Conservation (phyloP, 1,140 invertebrate species). For the Drosophila hydei region DNA sequence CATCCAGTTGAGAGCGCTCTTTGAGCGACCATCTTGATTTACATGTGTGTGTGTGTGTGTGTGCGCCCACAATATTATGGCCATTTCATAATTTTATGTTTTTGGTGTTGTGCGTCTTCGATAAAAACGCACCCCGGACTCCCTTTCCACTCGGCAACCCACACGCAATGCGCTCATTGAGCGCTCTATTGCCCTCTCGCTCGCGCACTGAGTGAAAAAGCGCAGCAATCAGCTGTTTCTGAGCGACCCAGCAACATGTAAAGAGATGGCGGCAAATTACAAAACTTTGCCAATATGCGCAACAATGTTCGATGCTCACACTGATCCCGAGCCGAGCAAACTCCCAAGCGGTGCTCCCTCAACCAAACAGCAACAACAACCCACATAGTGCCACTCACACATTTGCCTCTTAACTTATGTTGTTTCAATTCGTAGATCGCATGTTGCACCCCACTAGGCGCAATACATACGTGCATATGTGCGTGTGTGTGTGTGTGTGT, state of each 20-base stretch:
- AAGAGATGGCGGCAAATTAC: slow-evolving; percentile 28
- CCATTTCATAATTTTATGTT: slow-evolving; percentile 42
- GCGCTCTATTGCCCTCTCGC: background rate
- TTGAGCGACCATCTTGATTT: slow-evolving; percentile 36
- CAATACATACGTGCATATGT: slow-evolving; percentile 1
- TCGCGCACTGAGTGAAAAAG: slow-evolving; percentile 14
- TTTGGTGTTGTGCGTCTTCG: slow-evolving; percentile 24
- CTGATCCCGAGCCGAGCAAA: background rate
- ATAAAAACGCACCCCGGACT: slow-evolving; percentile 9
- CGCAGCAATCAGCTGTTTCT: slow-evolving; percentile 40
- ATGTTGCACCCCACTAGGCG: slow-evolving; percentile 33
- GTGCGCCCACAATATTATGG: slow-evolving; percentile 40
- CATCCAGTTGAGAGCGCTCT: slow-evolving; percentile 28
- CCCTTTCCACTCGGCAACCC: background rate
- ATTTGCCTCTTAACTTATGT: background rate
- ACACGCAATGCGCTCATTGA: slow-evolving; percentile 4
- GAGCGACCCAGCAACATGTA: slow-evolving; percentile 27
- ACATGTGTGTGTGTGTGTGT: slow-evolving; percentile 14
- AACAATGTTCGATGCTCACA: slow-evolving; percentile 32
- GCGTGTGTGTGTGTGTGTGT: background rate
- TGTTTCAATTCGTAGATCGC: slow-evolving; percentile 19
- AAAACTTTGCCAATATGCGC: slow-evolving; percentile 35
- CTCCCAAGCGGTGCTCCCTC: background rate
- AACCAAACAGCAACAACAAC: background rate
- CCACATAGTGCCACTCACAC: background rate